These are phyloP conservation scores for Spodoptera exigua DNA, from an alignment of 2,888 invertebrate species.

Conservation along the genomic window DNA sequence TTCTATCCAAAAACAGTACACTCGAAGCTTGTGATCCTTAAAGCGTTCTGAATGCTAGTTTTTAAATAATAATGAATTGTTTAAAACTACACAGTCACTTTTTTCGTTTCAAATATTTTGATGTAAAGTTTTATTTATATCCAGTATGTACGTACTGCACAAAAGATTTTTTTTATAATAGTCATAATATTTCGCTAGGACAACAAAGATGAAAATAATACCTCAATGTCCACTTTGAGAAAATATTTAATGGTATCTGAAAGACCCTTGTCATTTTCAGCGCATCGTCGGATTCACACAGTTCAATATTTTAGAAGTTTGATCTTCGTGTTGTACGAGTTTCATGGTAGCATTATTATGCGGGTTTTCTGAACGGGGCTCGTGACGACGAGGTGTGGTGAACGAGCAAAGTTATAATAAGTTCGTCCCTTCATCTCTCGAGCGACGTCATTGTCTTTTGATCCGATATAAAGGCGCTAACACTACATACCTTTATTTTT, in stretches of 20 bases:
- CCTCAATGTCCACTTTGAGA: constrained; percentile 63
- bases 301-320: constrained; percentile 75
- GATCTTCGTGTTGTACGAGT: constrained; percentile 74
- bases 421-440: constrained; percentile 75
- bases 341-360: constrained; percentile 75
- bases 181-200: constrained; percentile 38
- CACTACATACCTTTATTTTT: constrained; percentile 47
- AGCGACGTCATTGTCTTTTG: constrained; percentile 76
- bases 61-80: too few species aligned
- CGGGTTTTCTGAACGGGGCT: constrained; percentile 74
- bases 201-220: constrained; percentile 51
- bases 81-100: too few species aligned
- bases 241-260: constrained; percentile 68
- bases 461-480: constrained; percentile 70
- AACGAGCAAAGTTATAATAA: constrained; percentile 87
- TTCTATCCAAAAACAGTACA: constrained; percentile 38
- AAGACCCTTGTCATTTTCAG: constrained; percentile 71
- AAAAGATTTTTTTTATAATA: constrained; percentile 30
- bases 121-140: constrained; percentile 31
- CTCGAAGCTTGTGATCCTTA: constrained; percentile 22
- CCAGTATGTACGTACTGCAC: constrained; percentile 23
- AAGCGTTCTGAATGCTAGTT: too few species aligned
- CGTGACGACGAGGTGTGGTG: constrained; percentile 78
- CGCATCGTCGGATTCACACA: constrained; percentile 70
- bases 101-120: constrained; percentile 9